Conservation (phyloP, 2,113 vertebrate genomes). For the Silurus glanis region DNA sequence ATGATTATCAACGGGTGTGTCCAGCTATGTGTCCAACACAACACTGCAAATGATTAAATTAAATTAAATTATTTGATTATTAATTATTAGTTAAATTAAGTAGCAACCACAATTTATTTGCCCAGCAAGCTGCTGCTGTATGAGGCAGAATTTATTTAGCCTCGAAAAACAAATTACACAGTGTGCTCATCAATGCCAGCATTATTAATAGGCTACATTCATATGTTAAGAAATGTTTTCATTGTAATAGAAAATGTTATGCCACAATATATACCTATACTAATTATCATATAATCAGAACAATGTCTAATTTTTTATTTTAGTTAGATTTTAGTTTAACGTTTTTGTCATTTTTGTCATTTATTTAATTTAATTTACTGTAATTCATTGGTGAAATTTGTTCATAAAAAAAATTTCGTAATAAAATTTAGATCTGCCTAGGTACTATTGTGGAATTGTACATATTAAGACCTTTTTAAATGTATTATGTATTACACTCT, state of each 20-base stretch:
- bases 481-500: too few species aligned
- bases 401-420: not conserved
- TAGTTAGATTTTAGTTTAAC: not conserved
- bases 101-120: not conserved
- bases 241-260: not conserved
- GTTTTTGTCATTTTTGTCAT: not conserved
- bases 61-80: too few species aligned
- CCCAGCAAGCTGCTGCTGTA: not conserved
- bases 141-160: not conserved
- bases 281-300: not conserved
- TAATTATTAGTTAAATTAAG: too few species aligned
- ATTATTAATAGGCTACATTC: not conserved
- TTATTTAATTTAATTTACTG: not conserved
- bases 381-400: not conserved
- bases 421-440: not conserved
- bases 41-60: too few species aligned
- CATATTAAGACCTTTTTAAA: too few species aligned
- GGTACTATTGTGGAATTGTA: too few species aligned
- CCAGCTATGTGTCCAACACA: too few species aligned
- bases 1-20: not conserved
- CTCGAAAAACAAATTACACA: not conserved
- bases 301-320: too few species aligned
- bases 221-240: not conserved
- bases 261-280: not conserved
- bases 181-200: not conserved